Conservation (phyloP, 2,113 vertebrate genomes). For the Grammomys surdaster region DNA sequence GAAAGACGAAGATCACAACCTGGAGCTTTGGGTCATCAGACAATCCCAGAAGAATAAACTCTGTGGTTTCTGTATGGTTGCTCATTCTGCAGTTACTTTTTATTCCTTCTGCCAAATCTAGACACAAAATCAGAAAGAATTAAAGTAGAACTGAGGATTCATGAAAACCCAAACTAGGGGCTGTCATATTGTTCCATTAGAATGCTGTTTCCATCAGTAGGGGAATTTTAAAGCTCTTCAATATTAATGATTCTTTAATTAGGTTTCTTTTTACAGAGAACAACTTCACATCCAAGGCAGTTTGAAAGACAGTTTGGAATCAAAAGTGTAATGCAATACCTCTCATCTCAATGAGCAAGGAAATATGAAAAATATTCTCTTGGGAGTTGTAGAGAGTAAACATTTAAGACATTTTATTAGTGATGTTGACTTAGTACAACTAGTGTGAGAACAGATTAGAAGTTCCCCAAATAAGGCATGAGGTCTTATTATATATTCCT, state of each 20-base stretch:
- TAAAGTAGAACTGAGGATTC: neutral
- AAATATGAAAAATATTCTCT: neutral
- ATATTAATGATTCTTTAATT: neutral
- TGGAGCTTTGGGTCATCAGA: conserved; percentile 52
- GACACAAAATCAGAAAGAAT: neutral
- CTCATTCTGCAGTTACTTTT: conserved; percentile 33
- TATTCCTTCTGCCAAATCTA: neutral
- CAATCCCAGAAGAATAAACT: conserved; percentile 75
- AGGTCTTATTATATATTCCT: neutral
- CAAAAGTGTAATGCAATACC: neutral
- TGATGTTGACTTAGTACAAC: neutral
- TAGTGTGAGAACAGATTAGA: neutral
- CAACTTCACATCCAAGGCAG: neutral
- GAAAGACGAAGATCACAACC: conserved; percentile 65
- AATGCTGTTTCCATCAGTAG: neutral
- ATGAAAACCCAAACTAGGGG: neutral
- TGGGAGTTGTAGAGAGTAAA: neutral
- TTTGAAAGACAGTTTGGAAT: neutral
- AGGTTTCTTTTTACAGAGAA: neutral
- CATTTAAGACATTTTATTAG: no score
- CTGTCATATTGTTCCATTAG: neutral
- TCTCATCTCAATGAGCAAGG: neutral
- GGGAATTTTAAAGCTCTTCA: neutral
- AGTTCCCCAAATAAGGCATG: neutral
- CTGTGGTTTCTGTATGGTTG: conserved; percentile 69